Evolutionary conservation across 2,797 vertebrate species (phyloP).

Genomic region (Enteromius afrohamiltoni): DNA sequence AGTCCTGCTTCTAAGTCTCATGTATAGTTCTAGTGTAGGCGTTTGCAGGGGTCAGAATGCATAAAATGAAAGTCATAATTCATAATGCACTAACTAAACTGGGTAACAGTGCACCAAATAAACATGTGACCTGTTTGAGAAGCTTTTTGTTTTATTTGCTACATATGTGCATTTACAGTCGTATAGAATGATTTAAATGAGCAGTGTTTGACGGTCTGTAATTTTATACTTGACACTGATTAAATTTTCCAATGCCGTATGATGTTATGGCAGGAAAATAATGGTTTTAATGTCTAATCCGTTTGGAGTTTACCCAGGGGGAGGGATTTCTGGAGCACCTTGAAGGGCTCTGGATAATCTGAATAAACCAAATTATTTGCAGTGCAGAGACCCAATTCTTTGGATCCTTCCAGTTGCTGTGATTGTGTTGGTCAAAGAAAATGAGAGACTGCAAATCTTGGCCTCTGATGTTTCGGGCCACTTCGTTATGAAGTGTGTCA

Average conservation of each 20-base stretch:
- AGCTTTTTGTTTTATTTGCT: constrained; percentile 33
- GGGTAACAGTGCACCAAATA: constrained; percentile 8
- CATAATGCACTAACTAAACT: constrained; percentile 31
- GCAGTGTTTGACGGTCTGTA: constrained; percentile 8
- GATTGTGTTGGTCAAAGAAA: background rate
- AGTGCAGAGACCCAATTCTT: constrained; percentile 27
- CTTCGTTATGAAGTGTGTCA: constrained; percentile 32
- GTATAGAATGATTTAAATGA: background rate
- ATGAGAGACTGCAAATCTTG: constrained; percentile 8
- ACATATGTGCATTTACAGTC: background rate
- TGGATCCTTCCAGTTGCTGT: constrained; percentile 13
- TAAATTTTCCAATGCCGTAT: constrained; percentile 25
- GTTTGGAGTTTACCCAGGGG: constrained; percentile 47
- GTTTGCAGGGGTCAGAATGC: constrained; percentile 17
- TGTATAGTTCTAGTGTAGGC: constrained; percentile 23
- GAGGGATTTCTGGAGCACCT: constrained; percentile 53
- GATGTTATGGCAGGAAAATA: constrained; percentile 44
- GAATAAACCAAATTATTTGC: constrained; percentile 55
- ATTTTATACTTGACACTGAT: constrained; percentile 42
- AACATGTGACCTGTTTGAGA: constrained; percentile 10
- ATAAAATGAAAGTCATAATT: constrained; percentile 35
- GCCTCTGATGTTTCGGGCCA: constrained; percentile 12
- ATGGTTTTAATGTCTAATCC: constrained; percentile 55
- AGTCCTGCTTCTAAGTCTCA: constrained; percentile 27
- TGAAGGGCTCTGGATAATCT: constrained; percentile 58